Evolutionary conservation across 1,140 invertebrate genomes (phyloP), one percentile per base, ranked within the genome.

Genomic region (Drosophila lini): DNA sequence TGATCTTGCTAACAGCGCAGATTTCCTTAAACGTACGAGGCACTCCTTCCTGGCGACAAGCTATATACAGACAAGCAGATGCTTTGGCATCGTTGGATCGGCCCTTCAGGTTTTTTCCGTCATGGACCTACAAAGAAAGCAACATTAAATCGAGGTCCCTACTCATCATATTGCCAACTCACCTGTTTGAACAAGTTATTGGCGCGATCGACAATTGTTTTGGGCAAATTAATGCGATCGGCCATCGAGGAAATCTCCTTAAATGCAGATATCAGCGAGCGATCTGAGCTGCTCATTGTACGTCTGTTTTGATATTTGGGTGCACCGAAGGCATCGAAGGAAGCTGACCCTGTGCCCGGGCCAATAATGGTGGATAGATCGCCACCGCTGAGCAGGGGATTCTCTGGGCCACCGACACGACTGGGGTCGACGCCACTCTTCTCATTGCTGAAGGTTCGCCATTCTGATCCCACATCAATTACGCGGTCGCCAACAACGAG

Each of bases 381-480:
- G 58, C 97, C 97, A 7, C 98, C 98, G 92, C 97, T 98, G 1
- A 99, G 93, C 2, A 99, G 93, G 0, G 97, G 97, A 94, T 99
- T 99, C 94, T 99, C 97, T 6, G 97, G 96, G 0, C 97, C 97
- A 94, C 99, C 99, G 70, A 99, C 99, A 97, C 99, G 98, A 93
- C 98, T 99, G 25, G 98, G 98, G 94, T 99, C 99, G 3, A 97
- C 97, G 8, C 97, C 97, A 68, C 96, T 96, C 92, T 99, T 99
- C 91, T 99, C 99, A 94, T 99, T 99, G 82, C 97, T 99, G 93
- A 99, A 99, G 56, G 99, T 99, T 93, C 99, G 95, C 99, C 99
- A 99, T 93, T 99, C 99, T n/a, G 98, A 99, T n/a, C 99, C 98
- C n/a, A 99, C 99, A 94, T 99, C 99, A 78, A 99, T 98, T 1